Conservation (phyloP, 2,113 vertebrate species). For the Ammospiza nelsoni region DNA sequence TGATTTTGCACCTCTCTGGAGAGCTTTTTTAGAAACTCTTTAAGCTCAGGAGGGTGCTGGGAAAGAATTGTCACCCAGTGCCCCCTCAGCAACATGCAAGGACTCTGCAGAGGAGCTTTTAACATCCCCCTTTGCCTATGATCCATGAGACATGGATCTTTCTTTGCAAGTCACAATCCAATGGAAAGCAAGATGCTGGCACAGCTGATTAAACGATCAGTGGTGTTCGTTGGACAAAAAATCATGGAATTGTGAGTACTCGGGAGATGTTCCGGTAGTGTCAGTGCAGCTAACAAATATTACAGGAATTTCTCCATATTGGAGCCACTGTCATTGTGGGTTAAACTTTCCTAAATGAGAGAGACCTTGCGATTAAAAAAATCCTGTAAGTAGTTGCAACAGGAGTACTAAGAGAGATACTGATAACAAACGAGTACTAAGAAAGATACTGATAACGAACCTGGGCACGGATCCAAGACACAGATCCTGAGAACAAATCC, state of each 20-base stretch:
- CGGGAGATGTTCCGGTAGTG: too few species aligned
- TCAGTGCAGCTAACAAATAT: not conserved
- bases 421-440: not conserved
- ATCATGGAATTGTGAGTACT: not conserved
- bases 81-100: not conserved
- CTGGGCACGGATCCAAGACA: not conserved
- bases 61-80: not conserved
- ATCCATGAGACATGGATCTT: not conserved
- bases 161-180: not conserved
- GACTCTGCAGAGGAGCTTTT: not conserved
- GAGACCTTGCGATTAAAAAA: not conserved
- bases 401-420: not conserved
- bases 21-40: not conserved
- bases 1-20: not conserved
- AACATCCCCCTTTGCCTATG: not conserved
- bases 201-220: not conserved
- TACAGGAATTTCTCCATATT: not conserved
- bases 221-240: not conserved
- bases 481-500: not conserved
- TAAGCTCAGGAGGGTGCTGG: not conserved
- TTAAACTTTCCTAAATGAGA: not conserved
- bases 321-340: not conserved
- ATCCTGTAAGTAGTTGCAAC: not conserved
- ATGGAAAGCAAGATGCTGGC: not conserved
- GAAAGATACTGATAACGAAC: not conserved